phyloP scores from a whole-genome alignment of 2,888 invertebrate genomes.

The Horisme vitalbata region DNA sequence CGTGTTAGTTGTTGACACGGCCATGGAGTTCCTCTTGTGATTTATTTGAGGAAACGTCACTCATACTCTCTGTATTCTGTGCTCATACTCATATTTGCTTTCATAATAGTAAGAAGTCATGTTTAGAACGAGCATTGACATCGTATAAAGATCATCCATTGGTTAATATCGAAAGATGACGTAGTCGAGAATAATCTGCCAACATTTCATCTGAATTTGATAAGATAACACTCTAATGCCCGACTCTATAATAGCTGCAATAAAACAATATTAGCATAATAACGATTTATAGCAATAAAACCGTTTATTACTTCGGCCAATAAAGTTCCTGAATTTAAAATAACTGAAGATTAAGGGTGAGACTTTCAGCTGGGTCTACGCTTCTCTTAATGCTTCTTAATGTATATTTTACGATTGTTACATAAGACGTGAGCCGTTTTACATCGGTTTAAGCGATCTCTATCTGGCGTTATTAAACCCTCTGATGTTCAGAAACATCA shows the following conservation, averaged over 20 bases:
- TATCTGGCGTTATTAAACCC: slow-evolving; percentile 79
- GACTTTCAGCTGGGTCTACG: slow-evolving; percentile 61
- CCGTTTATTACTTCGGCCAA: slow-evolving; percentile 71
- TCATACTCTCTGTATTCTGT: slow-evolving; percentile 56
- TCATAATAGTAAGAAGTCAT: too few species aligned
- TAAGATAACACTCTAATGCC: slow-evolving; percentile 60
- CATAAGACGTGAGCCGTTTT: slow-evolving; percentile 77
- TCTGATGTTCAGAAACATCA: slow-evolving; percentile 79
- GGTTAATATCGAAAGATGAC: slow-evolving; percentile 36
- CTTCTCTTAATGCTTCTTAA: slow-evolving; percentile 78
- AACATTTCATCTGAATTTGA: slow-evolving; percentile 53
- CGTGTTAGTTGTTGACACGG: slow-evolving; percentile 57
- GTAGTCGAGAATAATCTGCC: slow-evolving; percentile 43
- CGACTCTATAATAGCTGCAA: slow-evolving; percentile 60
- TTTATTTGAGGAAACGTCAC: slow-evolving; percentile 57
- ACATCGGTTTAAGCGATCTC: slow-evolving; percentile 76
- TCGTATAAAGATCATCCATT: slow-evolving; percentile 33
- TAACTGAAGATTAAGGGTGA: slow-evolving; percentile 77
- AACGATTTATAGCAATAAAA: slow-evolving; percentile 77
- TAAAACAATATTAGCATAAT: slow-evolving; percentile 76
- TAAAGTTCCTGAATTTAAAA: slow-evolving; percentile 77
- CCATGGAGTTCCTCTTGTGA: slow-evolving; percentile 36
- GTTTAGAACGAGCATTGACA: slow-evolving; percentile 48
- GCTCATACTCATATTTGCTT: too few species aligned
- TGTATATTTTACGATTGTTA: slow-evolving; percentile 82